phyloP scores from a whole-genome alignment of 2,888 invertebrate genomes.

The Cosmia pyralina region DNA sequence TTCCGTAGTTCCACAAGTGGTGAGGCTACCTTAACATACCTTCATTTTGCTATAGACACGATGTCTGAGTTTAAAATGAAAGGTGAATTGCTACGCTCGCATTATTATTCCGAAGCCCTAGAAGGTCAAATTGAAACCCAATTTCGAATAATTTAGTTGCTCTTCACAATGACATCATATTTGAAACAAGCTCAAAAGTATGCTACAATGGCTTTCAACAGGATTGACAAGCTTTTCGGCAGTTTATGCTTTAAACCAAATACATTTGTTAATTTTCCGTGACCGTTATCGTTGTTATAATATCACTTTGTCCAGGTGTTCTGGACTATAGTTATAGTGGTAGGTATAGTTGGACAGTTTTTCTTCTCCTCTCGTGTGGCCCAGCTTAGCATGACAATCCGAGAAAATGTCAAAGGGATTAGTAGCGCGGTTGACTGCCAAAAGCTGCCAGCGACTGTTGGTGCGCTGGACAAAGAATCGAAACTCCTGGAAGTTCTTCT shows the following conservation, averaged over 20 bases:
- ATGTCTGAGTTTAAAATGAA: neutral
- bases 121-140: too few relatives aligned
- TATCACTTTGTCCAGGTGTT: neutral
- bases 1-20: constrained; percentile 6
- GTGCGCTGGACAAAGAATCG: neutral
- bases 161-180: too few relatives aligned
- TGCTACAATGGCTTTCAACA: too few relatives aligned
- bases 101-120: neutral
- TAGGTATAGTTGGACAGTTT: neutral
- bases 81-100: neutral
- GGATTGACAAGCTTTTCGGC: too few relatives aligned
- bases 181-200: too few relatives aligned
- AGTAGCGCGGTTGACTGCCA: neutral
- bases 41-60: neutral
- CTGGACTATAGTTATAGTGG: neutral
- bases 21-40: neutral
- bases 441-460: too few relatives aligned
- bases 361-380: neutral
- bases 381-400: too few relatives aligned
- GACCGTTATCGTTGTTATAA: too few relatives aligned
- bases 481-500: neutral
- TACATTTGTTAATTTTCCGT: neutral
- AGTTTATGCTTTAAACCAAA: neutral
- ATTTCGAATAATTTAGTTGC: too few relatives aligned
- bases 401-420: neutral